Percentiles rank a stretch among this genome's conserved stretches.
These are phyloP conservation scores for Ctenochaetus hawaiiensis DNA, from an alignment of 2,797 vertebrate genomes.

Conservation along the genomic window DNA sequence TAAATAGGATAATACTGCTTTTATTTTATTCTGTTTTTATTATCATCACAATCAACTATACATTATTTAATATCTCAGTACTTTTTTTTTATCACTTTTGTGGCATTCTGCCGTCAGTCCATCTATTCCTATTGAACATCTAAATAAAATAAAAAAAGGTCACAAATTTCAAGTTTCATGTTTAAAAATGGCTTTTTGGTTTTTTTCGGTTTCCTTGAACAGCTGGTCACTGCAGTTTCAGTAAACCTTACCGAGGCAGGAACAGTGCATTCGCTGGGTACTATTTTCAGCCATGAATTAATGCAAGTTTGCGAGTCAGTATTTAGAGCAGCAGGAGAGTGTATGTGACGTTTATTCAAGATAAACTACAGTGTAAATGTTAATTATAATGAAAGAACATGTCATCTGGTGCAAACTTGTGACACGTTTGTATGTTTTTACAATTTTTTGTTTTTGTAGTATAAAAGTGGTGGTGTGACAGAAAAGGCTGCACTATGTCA, in stretches of 20 bases:
- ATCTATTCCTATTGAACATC: not conserved
- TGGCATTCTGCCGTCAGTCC: not conserved
- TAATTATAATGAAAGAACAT: slow-evolving; percentile 1
- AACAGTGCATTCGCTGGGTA: not conserved
- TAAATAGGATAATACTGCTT: not conserved
- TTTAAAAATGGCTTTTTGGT: not conserved
- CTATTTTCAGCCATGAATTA: slow-evolving; percentile 12
- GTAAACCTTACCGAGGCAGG: not conserved
- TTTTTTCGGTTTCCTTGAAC: not conserved
- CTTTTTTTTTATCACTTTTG: not conserved
- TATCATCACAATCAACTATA: not conserved
- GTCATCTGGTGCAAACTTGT: no score
- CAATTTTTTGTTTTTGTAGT: not conserved
- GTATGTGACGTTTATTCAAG: not conserved
- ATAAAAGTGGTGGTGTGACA: no score
- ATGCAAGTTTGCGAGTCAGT: not conserved
- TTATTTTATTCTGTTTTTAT: not conserved
- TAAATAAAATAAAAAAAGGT: not conserved
- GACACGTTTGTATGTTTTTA: not conserved
- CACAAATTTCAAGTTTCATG: not conserved
- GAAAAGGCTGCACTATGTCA: not conserved
- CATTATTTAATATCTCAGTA: not conserved
- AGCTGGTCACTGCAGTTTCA: not conserved
- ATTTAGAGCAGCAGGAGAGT: slow-evolving; percentile 7
- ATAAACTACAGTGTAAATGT: not conserved